Base-by-base conservation (phyloP, 2,888 invertebrate species). In the Acheta domesticus region DNA sequence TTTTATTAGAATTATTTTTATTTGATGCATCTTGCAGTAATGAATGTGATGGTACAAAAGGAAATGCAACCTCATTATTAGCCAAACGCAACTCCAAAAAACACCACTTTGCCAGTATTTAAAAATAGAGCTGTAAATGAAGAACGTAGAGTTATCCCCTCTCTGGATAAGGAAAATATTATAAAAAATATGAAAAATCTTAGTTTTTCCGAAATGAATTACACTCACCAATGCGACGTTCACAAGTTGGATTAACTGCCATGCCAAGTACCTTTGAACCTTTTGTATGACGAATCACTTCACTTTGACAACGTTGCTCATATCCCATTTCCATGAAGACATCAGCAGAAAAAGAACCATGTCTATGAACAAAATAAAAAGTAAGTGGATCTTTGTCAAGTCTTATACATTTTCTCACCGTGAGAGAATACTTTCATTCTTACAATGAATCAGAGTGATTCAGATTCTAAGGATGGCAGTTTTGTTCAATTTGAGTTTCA, bases 271-370 rank as follows among this genome's bases (percentile, higher is more conserved):
- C 87, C 80, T 87, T 86, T 78, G 87, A 87, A 82, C 88, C 88
- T 82, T 89, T 88, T 23, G 88, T 89, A 79, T 89, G 87, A 21
- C 90, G 85, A 77, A 90, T 85, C 19, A 88, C 86, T 83, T 90
- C 90, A 77, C 89, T 89, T 84, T 88, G 88, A 83, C 89, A 88
- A 21, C 87, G 85, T 62, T 88, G 86, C 82, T 90, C 89, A 84
- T 90, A 90, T 82, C 85, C 84, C 75, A 89, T 85, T 81, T 89
- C 89, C 80, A 85, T 81, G 75, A 83, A 83, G 3, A 80, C 80
- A 20, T 83, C 81, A 80, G 81, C 77, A 79, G 83, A 80, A 80
- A 82, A 79, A 74, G 78, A 80, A n/a, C 80, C 48, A 78, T 80
- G 79, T 79, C 80, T 81, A 48, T 36, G 49, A 21, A 20, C 16